Evolutionary conservation across 2,113 vertebrate species (phyloP), one percentile per base, ranked within the genome.

Genomic region (Lamprotornis superbus): DNA sequence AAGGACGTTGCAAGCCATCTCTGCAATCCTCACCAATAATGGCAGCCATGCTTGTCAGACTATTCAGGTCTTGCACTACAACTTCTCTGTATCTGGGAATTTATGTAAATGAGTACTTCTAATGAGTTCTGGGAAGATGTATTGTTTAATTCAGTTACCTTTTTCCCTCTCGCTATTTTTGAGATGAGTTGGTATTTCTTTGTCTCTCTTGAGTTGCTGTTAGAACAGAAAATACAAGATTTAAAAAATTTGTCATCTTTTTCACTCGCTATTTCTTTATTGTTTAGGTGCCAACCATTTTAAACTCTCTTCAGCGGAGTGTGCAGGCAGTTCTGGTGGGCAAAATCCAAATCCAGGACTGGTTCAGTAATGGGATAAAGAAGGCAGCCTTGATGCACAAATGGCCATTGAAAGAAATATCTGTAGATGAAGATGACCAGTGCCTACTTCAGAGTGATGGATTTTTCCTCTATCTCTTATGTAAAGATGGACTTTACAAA

Each of bases 331-430:
- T 99, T 90, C 97, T 99, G 90, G 99, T 99, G 89, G 99, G 99
- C 68, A 99, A 99, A 97, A 99, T 99, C 92, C 99, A 99, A 97
- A 99, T 99, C 97, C 99, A 99, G 95, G 99, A 99, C 94, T 99
- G 99, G 99, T 99, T 99, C 95, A 99, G 99, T 89, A 99, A 99
- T 87, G 99, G 99, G 60, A 99, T 99, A 98, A 99, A 99, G 97
- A 99, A 99, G 79, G 99, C 99, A 59, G 99, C 99, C 83, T 98
- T 99, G 90, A 99, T 99, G 99, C 99, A 99, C 97, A 99, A 99
- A 94, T 99, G 99, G 99, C 97, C 98, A 53, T 96, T 99, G 93
- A 99, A 99, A 95, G 99, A 99, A 96, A 98, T 99, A 94, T 97
- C 98, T 95, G 98, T 99, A 49, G 99, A 99, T 93, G 99, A 99